phyloP scores from a whole-genome alignment of 2,113 vertebrate genomes.

The Paralichthys olivaceus region DNA sequence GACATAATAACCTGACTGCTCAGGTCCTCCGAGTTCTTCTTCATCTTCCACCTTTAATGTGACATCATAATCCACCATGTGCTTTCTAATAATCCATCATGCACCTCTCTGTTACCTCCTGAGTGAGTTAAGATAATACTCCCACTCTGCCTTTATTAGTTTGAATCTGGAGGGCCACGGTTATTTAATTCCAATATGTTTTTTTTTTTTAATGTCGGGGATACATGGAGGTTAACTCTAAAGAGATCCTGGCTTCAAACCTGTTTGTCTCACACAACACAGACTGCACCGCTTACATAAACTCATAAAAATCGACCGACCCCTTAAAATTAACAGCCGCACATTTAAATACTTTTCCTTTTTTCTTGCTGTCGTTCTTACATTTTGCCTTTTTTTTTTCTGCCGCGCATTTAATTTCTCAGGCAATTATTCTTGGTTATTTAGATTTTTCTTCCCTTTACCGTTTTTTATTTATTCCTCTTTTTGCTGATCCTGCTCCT shows the following conservation, averaged over 20 bases:
- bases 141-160: slow-evolving; percentile 33
- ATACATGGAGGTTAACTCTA: background rate
- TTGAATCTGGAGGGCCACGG: background rate
- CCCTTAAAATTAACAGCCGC: background rate
- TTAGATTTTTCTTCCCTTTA: slow-evolving; percentile 40
- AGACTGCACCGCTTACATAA: slow-evolving; percentile 9
- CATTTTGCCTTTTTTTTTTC: background rate
- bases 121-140: slow-evolving; percentile 13
- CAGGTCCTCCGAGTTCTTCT: background rate
- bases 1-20: background rate
- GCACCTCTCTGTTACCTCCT: slow-evolving; percentile 22
- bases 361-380: background rate
- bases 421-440: slow-evolving; percentile 13
- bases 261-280: background rate
- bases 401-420: background rate
- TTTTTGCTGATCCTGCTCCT: slow-evolving; percentile 66
- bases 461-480: slow-evolving; percentile 48
- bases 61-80: slow-evolving; percentile 17
- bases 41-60: background rate
- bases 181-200: slow-evolving; percentile 33
- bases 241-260: slow-evolving; percentile 1
- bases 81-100: slow-evolving; percentile 23
- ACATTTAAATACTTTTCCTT: background rate
- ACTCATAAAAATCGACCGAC: slow-evolving; percentile 5
- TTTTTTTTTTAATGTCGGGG: background rate